phyloP scores from a whole-genome alignment of 2,113 vertebrate species.

The Cynoglossus semilaevis region DNA sequence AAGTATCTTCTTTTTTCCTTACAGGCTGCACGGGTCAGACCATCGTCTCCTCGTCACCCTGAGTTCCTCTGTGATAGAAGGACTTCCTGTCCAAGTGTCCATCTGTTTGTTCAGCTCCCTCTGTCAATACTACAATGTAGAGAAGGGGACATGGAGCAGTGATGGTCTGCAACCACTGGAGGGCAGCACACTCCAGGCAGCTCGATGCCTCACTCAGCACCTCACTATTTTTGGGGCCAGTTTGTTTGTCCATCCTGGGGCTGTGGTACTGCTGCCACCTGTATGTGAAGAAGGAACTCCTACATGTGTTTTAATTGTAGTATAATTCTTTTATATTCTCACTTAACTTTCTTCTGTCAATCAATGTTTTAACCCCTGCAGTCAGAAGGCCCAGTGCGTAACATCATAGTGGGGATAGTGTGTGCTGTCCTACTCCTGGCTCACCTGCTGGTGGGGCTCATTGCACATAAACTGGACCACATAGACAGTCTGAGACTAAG shows the following conservation, averaged over 20 bases:
- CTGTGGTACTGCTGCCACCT: slow-evolving; percentile 75
- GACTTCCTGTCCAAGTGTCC: slow-evolving; percentile 36
- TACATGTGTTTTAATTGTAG: too few species aligned
- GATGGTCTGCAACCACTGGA: slow-evolving; percentile 73
- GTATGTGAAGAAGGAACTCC: slow-evolving; percentile 48
- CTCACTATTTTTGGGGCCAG: slow-evolving; percentile 84
- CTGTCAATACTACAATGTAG: slow-evolving; percentile 75
- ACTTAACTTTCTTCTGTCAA: too few species aligned
- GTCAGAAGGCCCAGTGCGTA: slow-evolving; percentile 59
- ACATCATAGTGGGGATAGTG: slow-evolving; percentile 70
- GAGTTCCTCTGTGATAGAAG: slow-evolving; percentile 42
- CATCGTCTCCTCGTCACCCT: slow-evolving; percentile 63
- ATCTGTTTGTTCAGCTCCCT: slow-evolving; percentile 77
- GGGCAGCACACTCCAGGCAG: slow-evolving; percentile 67
- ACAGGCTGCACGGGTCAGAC: slow-evolving; percentile 61
- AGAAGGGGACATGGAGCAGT: slow-evolving; percentile 71
- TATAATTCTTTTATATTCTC: too few species aligned
- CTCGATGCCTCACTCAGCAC: slow-evolving; percentile 76
- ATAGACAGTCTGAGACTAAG: slow-evolving; percentile 71
- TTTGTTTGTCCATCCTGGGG: slow-evolving; percentile 78
- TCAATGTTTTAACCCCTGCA: slow-evolving; percentile 29
- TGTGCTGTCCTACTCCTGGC: slow-evolving; percentile 72
- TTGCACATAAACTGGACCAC: slow-evolving; percentile 79
- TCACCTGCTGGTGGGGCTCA: slow-evolving; percentile 73
- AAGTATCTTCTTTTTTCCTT: background rate